phyloP scores from a whole-genome alignment of 2,888 invertebrate genomes.

The Argyra leucocephala region DNA sequence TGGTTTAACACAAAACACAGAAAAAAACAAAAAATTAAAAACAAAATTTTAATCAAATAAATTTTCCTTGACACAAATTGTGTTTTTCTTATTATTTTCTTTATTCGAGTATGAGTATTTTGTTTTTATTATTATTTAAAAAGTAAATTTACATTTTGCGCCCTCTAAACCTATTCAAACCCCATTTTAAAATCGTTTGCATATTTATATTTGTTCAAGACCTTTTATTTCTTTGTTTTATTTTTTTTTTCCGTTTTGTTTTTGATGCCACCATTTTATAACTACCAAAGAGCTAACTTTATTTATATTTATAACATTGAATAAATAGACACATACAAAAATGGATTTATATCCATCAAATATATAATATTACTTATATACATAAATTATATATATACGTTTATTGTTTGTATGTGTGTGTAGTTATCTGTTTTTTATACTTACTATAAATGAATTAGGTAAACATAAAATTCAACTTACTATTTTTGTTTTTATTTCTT shows the following conservation, averaged over 20 bases:
- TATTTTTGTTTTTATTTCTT: no score
- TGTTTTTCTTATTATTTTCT: neutral
- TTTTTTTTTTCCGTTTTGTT: neutral
- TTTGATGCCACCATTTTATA: neutral
- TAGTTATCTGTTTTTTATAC: no score
- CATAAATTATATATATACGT: no score
- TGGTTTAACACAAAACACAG: no score
- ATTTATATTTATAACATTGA: no score
- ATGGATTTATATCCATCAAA: no score
- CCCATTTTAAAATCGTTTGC: neutral
- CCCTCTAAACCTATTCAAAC: neutral
- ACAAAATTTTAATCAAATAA: neutral
- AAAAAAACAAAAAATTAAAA: neutral
- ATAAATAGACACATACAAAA: no score
- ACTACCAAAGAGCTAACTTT: no score
- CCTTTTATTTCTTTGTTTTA: neutral
- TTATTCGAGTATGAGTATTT: neutral
- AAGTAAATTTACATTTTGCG: neutral
- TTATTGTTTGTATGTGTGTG: no score
- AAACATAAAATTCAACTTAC: no score
- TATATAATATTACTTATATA: no score
- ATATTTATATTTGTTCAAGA: neutral
- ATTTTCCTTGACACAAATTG: neutral
- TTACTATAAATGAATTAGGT: no score
- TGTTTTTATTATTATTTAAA: neutral